phyloP scores from a whole-genome alignment of 2,113 vertebrate species.

The Amblyornis subalaris region DNA sequence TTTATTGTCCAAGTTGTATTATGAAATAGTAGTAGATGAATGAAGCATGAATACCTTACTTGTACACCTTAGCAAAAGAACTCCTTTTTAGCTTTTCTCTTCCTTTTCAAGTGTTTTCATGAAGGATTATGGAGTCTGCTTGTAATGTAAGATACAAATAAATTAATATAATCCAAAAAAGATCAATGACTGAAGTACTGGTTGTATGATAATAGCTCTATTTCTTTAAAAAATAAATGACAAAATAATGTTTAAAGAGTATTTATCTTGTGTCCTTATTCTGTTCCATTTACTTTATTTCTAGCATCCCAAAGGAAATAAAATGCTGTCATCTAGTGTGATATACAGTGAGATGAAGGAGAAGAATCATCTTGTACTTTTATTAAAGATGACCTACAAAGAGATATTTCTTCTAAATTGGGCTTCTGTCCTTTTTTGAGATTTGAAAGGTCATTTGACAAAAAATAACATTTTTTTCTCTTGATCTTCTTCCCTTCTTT shows the following conservation, averaged over 20 bases:
- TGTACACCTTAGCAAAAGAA: background rate
- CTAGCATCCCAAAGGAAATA: slow-evolving; percentile 20
- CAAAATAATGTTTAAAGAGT: background rate
- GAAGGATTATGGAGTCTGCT: background rate
- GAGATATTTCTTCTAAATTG: slow-evolving; percentile 13
- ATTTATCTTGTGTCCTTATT: slow-evolving; percentile 45
- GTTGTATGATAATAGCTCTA: background rate
- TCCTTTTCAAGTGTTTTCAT: background rate
- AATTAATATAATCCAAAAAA: background rate
- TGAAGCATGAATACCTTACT: background rate
- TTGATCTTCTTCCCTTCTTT: background rate
- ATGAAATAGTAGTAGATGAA: background rate
- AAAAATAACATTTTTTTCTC: background rate
- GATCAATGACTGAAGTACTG: background rate
- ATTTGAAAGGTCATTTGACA: background rate
- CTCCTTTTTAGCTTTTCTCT: background rate
- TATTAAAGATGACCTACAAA: slow-evolving; percentile 35
- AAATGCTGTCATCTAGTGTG: slow-evolving; percentile 29
- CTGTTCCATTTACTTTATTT: slow-evolving; percentile 56
- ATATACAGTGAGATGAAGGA: background rate
- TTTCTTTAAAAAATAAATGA: background rate
- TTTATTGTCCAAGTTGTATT: background rate
- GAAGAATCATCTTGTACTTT: slow-evolving; percentile 17
- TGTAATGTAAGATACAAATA: background rate
- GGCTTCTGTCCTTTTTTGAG: background rate